Conservation (phyloP, 1,140 invertebrate species). For the Plutomurus gul region DNA sequence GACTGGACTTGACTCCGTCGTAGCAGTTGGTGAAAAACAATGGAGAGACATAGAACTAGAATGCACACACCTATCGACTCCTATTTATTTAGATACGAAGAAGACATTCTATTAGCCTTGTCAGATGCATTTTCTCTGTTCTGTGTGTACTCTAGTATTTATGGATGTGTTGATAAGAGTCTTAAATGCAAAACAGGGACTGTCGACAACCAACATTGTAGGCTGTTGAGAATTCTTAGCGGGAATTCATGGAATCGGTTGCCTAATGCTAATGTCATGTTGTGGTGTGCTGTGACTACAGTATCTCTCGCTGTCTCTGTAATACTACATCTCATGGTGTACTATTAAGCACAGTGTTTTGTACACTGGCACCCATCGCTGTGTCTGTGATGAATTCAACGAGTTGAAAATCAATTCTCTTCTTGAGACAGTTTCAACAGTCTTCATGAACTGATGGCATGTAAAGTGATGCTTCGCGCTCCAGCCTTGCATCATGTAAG, state of each 20-base stretch:
- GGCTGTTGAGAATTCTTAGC: too few species aligned
- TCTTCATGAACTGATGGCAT: neutral
- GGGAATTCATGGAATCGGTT: too few species aligned
- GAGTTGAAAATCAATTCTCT: constrained; percentile 18
- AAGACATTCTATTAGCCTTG: neutral
- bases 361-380: neutral
- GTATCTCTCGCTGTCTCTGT: neutral
- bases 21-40: too few species aligned
- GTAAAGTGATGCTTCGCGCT: too few species aligned
- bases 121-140: neutral
- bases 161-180: constrained; percentile 27
- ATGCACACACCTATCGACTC: too few species aligned
- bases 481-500: neutral
- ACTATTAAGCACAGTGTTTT: too few species aligned
- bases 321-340: neutral
- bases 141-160: constrained; percentile 17
- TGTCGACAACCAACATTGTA: too few species aligned
- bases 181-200: constrained; percentile 6
- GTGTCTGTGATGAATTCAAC: too few species aligned
- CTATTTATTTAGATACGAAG: too few species aligned
- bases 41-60: too few species aligned
- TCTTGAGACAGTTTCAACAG: constrained; percentile 18
- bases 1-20: too few species aligned
- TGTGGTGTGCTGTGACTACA: constrained; percentile 7
- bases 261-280: constrained; percentile 18